Base-by-base conservation (phyloP, 2,888 invertebrate species). In the Alloscopus bannaensis region DNA sequence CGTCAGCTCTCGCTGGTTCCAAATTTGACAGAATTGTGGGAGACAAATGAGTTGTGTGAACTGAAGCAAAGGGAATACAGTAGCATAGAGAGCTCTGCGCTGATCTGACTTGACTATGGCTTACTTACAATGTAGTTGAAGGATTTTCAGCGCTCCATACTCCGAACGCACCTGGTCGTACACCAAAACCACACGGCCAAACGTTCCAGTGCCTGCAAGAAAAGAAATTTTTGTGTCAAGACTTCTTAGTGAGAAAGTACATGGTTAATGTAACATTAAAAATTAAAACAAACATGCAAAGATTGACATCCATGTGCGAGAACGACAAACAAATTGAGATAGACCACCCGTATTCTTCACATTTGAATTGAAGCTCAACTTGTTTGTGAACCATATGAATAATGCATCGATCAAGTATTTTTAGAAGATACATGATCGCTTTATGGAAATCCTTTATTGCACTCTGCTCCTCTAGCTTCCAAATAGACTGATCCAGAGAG, bases 121-220 rank as follows among this genome's bases (percentile, higher is more conserved):
- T 95, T 83, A 99, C 95, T n/a, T n/a, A 89, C 97, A 96, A 52
- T 94, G 92, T 91, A 98, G 95, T 77, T 95, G 94, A 84, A 99
- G 91, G 85, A 98, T 94, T 90, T 99, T 99, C 92, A 99, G 94
- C 57, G 99, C 99, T 87, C 94, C 92, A 88, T 94, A 96, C 87
- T 93, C 92, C 87, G 93, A 92, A 55, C 93, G 93, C 66, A 92
- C 91, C 88, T 94, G 94, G 89, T 97, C 95, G 86, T 94, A 92
- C 88, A 95, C 95, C 77, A 98, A 90, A 82, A 97, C 94, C 31
- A 99, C 99, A 76, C 98, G 92, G 57, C 98, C 98, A 89, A 99
- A 99, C 47, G 98, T 98, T 65, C 98, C 99, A 36, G 98, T 98
- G 85, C 95, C 95, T 96, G 90, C 1, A 88, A 78, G 62, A 57